Conservation (phyloP, 2,888 invertebrate species). For the Monochamus alternatus region DNA sequence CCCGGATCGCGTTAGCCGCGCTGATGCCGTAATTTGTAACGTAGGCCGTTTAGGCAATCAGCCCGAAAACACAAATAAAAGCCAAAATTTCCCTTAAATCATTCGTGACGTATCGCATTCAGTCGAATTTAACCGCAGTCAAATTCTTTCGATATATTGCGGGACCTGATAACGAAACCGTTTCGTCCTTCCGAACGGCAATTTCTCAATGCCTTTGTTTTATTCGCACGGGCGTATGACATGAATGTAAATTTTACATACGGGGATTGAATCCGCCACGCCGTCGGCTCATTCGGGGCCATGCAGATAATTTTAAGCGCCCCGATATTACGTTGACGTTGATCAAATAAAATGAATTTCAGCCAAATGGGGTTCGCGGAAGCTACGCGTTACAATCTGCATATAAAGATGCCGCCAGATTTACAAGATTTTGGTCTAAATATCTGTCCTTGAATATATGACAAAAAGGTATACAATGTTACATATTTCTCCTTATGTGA, state of each 20-base stretch:
- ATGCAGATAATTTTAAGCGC: constrained; percentile 23
- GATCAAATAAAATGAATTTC: constrained; percentile 17
- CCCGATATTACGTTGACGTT: constrained; percentile 11
- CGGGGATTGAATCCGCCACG: constrained; percentile 1
- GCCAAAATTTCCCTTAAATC: constrained; percentile 51
- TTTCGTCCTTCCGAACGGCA: constrained; percentile 45
- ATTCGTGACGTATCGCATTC: constrained; percentile 50
- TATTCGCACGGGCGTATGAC: constrained; percentile 30
- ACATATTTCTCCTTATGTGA: too few species aligned
- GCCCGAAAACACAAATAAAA: constrained; percentile 54
- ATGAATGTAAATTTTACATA: constrained; percentile 43
- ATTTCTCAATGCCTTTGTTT: constrained; percentile 50
- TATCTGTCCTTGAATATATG: too few species aligned
- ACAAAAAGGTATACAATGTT: too few species aligned
- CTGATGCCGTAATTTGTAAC: constrained; percentile 31
- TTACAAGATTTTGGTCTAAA: too few species aligned
- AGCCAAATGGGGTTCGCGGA: background rate
- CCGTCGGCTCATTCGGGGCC: constrained; percentile 11
- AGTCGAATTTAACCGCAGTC: constrained; percentile 42
- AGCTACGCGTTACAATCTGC: background rate
- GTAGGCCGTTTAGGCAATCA: constrained; percentile 46
- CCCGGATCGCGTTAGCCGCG: constrained; percentile 26
- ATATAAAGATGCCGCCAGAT: too few species aligned
- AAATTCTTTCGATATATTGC: constrained; percentile 48
- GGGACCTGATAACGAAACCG: constrained; percentile 48